A percentile compares a stretch with the other conserved stretches of the same genome.
Evolutionary conservation across 1,140 invertebrate genomes (phyloP).

Genomic region (Brachionus sp.): DNA sequence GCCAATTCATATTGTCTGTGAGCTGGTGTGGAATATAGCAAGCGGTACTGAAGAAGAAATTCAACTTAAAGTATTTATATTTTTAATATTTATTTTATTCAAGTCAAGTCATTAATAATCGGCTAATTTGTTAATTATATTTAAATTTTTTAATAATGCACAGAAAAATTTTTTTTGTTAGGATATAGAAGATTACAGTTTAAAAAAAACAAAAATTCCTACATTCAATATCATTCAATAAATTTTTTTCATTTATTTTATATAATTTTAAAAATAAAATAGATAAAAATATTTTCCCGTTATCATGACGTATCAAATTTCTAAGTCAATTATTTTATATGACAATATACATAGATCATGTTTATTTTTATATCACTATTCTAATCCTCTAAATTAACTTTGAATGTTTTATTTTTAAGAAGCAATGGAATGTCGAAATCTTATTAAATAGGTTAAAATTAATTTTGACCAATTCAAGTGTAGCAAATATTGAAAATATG

Average conservation of each 20-base stretch:
- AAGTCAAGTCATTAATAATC: neutral
- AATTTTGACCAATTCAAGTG: neutral
- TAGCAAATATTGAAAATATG: neutral
- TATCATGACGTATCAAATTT: too few species aligned
- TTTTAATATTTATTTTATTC: neutral
- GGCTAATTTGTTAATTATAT: neutral
- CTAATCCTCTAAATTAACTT: neutral
- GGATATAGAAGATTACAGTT: too few species aligned
- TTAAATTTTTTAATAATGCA: neutral
- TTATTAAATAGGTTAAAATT: constrained; percentile 25
- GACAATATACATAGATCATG: too few species aligned
- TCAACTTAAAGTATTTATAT: neutral
- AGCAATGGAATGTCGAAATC: neutral
- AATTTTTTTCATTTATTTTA: too few species aligned
- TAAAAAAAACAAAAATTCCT: too few species aligned
- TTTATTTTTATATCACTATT: neutral
- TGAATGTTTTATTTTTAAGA: neutral
- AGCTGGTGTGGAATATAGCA: constrained; percentile 68
- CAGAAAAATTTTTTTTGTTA: too few species aligned
- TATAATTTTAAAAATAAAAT: too few species aligned
- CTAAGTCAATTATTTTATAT: too few species aligned
- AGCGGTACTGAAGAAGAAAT: constrained; percentile 29
- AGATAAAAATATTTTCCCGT: too few species aligned
- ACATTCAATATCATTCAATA: too few species aligned
- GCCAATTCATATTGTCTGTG: constrained; percentile 90